Evolutionary conservation across 2,797 vertebrate genomes (phyloP).

Genomic region (Dallia pectoralis): DNA sequence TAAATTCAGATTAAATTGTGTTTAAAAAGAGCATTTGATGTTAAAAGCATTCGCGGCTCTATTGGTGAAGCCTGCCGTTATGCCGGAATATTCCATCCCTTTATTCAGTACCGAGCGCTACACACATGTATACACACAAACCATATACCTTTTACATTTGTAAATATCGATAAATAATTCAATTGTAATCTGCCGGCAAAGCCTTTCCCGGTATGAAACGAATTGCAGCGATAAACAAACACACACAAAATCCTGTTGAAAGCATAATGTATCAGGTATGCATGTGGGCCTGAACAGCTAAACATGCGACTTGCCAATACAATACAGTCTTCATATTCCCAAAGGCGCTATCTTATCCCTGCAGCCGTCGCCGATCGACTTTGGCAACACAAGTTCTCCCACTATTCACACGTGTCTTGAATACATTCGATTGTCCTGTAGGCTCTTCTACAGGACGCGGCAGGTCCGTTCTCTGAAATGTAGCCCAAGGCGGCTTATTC

Average conservation of each 20-base stretch:
- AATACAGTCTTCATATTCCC: not conserved
- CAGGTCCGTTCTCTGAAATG: constrained; percentile 26
- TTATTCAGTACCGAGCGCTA: not conserved
- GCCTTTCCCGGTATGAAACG: not conserved
- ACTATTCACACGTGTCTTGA: not conserved
- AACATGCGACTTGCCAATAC: not conserved
- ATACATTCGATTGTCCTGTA: constrained; percentile 20
- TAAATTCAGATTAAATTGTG: too few species aligned
- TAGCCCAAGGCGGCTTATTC: constrained; percentile 47
- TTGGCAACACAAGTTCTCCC: not conserved
- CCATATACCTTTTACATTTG: not conserved
- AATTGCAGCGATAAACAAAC: not conserved
- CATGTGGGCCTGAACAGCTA: not conserved
- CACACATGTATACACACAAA: not conserved
- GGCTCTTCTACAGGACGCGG: constrained; percentile 32
- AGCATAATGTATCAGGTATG: not conserved
- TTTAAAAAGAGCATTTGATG: not conserved
- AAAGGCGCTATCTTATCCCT: not conserved
- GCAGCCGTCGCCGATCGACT: not conserved
- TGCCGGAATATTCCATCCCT: constrained; percentile 16
- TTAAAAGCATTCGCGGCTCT: not conserved
- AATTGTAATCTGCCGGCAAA: not conserved
- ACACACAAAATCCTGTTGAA: not conserved
- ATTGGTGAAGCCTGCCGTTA: not conserved
- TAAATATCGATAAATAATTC: not conserved